Evolutionary conservation across 2,797 vertebrate genomes (phyloP).

Genomic region (Phoebastria nigripes): DNA sequence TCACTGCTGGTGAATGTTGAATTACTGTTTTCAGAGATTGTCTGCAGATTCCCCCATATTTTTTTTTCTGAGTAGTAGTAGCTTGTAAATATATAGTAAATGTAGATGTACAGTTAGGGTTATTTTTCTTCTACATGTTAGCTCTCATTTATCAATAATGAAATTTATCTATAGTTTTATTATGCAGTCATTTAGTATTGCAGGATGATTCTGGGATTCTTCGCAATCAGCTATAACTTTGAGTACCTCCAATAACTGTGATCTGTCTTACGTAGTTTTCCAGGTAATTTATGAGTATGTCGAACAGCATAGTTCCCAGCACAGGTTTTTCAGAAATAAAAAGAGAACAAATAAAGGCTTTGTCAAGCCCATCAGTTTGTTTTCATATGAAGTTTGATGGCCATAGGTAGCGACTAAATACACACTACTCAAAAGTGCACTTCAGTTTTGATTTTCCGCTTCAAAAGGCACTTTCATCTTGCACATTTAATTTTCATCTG

Average conservation of each 20-base stretch:
- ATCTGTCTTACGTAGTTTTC: background rate
- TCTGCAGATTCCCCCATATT: background rate
- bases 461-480: constrained; percentile 38
- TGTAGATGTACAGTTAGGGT: background rate
- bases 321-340: background rate
- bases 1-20: background rate
- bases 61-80: background rate
- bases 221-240: background rate
- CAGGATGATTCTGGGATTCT: background rate
- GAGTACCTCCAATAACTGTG: background rate
- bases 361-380: background rate
- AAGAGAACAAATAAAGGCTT: background rate
- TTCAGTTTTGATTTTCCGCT: background rate
- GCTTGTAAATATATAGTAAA: background rate
- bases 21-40: background rate
- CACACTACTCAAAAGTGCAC: background rate
- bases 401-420: background rate
- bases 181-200: background rate
- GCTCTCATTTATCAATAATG: background rate
- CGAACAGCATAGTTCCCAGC: background rate
- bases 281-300: background rate
- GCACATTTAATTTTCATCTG: background rate
- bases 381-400: background rate
- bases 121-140: background rate
- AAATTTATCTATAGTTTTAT: background rate